These are phyloP conservation scores for Caenorhabditis doughertyi DNA, from an alignment of 2,888 invertebrate species.

Conservation along the genomic window DNA sequence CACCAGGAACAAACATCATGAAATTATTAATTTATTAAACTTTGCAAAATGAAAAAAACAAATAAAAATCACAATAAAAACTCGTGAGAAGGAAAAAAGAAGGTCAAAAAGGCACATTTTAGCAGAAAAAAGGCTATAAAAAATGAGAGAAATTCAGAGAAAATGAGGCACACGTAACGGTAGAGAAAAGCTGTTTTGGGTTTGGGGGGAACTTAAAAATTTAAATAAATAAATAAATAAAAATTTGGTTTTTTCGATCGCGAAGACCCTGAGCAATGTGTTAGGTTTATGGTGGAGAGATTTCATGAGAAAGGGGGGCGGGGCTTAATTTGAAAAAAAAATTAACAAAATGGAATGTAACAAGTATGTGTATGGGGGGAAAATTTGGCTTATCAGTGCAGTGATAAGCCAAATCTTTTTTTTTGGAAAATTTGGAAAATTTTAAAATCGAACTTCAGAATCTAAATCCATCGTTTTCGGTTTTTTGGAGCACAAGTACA, in stretches of 20 bases:
- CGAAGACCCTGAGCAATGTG: slow-evolving; percentile 56
- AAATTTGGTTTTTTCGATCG: slow-evolving; percentile 44
- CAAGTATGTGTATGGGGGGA: slow-evolving; percentile 18
- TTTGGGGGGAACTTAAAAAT: neutral
- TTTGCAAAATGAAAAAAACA: no score
- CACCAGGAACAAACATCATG: no score
- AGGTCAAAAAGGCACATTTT: no score
- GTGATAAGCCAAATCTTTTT: slow-evolving; percentile 46
- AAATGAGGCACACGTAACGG: slow-evolving; percentile 25
- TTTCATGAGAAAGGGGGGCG: slow-evolving; percentile 1
- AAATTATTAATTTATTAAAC: no score
- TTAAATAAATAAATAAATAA: slow-evolving; percentile 14
- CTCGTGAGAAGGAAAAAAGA: no score
- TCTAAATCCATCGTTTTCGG: slow-evolving; percentile 38
- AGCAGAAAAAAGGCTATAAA: no score
- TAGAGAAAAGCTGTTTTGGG: slow-evolving; percentile 35
- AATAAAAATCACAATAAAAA: no score
- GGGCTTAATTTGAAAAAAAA: neutral
- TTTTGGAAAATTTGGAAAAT: neutral
- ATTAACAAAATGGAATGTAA: slow-evolving; percentile 43
- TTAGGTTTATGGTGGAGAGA: slow-evolving; percentile 25
- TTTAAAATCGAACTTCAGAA: slow-evolving; percentile 15
- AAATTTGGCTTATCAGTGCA: slow-evolving; percentile 43
- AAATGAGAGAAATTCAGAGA: slow-evolving; percentile 18
- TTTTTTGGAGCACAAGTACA: slow-evolving; percentile 56